Evolutionary conservation across 2,113 vertebrate genomes (phyloP).

Genomic region (Setophaga coronata): DNA sequence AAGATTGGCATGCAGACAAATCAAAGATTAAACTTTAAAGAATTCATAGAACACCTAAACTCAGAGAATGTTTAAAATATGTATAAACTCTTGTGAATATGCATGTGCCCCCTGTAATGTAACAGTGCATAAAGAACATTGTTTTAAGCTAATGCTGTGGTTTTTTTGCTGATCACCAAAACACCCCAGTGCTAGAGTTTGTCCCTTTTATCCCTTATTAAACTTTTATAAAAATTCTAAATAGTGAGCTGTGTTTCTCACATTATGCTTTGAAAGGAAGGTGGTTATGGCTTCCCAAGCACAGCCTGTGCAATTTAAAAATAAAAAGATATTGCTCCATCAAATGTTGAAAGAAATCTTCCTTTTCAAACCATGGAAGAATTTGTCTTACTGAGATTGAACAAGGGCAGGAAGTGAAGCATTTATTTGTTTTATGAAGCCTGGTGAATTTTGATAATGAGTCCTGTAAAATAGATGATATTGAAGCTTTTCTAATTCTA

Average conservation of each 20-base stretch:
- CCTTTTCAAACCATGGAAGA: conserved; percentile 4
- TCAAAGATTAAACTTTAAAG: background rate
- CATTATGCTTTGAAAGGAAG: background rate
- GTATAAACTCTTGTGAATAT: background rate
- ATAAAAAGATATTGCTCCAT: background rate
- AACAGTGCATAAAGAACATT: background rate
- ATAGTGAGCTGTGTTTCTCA: background rate
- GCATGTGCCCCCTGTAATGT: background rate
- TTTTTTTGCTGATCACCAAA: background rate
- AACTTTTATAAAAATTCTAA: background rate
- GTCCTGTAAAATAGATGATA: conserved; percentile 47
- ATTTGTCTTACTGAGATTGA: conserved; percentile 49
- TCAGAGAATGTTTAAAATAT: background rate
- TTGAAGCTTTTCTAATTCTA: conserved; percentile 60
- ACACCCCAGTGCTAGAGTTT: background rate
- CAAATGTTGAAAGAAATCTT: background rate
- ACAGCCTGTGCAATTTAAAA: background rate
- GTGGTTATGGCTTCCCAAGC: background rate
- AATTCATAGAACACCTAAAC: background rate
- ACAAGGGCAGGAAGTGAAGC: conserved; percentile 24
- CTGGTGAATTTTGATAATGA: conserved; percentile 74
- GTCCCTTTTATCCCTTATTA: background rate
- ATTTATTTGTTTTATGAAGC: conserved; percentile 63
- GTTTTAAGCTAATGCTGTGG: background rate
- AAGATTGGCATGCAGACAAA: background rate